These are phyloP conservation scores for Physocephala rufipes DNA, from an alignment of 2,888 invertebrate genomes.

Conservation along the genomic window DNA sequence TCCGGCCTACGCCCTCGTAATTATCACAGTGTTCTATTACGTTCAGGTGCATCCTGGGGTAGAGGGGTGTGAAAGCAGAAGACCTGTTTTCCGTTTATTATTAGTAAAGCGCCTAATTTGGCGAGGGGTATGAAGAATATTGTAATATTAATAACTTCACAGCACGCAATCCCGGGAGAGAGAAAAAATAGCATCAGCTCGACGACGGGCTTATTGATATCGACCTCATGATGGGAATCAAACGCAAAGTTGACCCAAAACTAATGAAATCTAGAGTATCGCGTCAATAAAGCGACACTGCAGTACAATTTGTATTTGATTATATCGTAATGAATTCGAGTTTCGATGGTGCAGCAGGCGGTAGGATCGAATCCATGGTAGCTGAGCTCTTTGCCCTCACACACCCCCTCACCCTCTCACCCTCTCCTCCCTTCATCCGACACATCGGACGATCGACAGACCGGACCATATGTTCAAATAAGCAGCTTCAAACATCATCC, in stretches of 20 bases:
- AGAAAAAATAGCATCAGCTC: constrained; percentile 45
- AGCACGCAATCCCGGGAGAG: constrained; percentile 49
- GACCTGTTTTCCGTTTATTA: background rate
- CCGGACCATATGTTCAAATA: constrained; percentile 61
- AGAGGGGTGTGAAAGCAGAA: background rate
- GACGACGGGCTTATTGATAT: background rate
- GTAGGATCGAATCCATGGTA: constrained; percentile 30
- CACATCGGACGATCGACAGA: constrained; percentile 19
- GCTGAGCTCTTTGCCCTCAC: constrained; percentile 43
- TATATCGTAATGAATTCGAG: background rate
- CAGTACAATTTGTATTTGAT: background rate
- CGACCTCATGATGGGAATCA: constrained; percentile 41
- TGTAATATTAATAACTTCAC: constrained; percentile 35
- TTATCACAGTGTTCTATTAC: constrained; percentile 9
- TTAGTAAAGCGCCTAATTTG: background rate
- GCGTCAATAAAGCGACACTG: constrained; percentile 11
- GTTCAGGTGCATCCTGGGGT: constrained; percentile 52
- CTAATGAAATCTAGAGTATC: constrained; percentile 47
- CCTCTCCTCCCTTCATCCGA: no score
- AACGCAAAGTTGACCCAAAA: constrained; percentile 40
- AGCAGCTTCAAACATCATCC: constrained; percentile 46
- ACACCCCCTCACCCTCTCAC: constrained; percentile 47
- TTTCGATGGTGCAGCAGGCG: constrained; percentile 6
- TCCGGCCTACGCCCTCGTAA: background rate
- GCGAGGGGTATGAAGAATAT: background rate